phyloP scores from a whole-genome alignment of 1,140 invertebrate genomes.

The Atta colombica region DNA sequence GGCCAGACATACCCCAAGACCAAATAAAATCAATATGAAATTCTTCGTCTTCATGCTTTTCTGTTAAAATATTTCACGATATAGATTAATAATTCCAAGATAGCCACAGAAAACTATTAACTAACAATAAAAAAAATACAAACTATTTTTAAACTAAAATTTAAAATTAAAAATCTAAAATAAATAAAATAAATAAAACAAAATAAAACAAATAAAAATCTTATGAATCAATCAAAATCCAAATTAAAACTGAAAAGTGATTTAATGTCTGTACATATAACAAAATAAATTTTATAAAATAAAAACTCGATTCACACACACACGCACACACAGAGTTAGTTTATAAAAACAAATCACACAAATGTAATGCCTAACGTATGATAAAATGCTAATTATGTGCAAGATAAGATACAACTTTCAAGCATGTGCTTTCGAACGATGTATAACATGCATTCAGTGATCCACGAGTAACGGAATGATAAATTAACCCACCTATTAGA shows the following conservation, averaged over 20 bases:
- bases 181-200: not conserved
- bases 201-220: not conserved
- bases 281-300: not conserved
- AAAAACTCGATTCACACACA: not conserved
- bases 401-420: slow-evolving; percentile 9
- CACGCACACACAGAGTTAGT: not conserved
- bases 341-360: not conserved
- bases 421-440: not conserved
- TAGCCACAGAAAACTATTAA: not conserved
- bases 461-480: slow-evolving; percentile 32
- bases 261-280: not conserved
- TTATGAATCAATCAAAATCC: not conserved
- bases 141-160: not conserved
- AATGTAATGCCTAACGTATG: not conserved
- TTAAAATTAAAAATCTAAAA: not conserved
- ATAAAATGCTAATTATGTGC: not conserved
- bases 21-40: slow-evolving; percentile 73
- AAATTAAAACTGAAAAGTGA: not conserved
- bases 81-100: slow-evolving; percentile 8
- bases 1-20: slow-evolving; percentile 74
- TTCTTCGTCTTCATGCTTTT: slow-evolving; percentile 80
- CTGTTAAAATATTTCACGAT: slow-evolving; percentile 1
- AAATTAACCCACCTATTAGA: slow-evolving; percentile 36
- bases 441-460: not conserved
- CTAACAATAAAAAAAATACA: not conserved